Evolutionary conservation across 2,888 invertebrate species (phyloP).

Genomic region (Drosophila testacea): DNA sequence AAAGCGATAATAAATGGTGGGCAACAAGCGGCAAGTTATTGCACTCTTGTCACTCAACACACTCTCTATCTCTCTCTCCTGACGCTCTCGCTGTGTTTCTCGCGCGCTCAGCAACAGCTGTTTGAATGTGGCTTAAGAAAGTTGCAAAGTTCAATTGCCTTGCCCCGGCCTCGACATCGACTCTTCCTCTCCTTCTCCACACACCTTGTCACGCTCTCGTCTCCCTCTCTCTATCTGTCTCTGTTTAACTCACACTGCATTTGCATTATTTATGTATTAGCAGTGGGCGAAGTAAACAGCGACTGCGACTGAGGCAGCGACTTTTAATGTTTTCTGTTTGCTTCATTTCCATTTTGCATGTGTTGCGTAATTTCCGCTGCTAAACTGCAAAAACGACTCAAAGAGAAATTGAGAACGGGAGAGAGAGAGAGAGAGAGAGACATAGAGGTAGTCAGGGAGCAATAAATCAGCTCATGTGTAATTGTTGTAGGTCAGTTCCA

Average conservation of each 20-base stretch:
- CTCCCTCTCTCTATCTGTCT: slow-evolving; percentile 4
- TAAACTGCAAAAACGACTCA: slow-evolving; percentile 36
- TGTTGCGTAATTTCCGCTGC: slow-evolving; percentile 77
- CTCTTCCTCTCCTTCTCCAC: slow-evolving; percentile 7
- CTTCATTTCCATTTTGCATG: slow-evolving; percentile 70
- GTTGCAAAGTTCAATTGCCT: slow-evolving; percentile 80
- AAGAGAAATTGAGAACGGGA: neutral
- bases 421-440: neutral
- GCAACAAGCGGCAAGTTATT: slow-evolving; percentile 73
- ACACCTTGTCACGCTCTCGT: slow-evolving; percentile 20
- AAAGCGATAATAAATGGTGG: slow-evolving; percentile 78
- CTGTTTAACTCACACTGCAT: slow-evolving; percentile 45
- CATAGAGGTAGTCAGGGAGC: slow-evolving; percentile 45
- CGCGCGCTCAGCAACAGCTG: slow-evolving; percentile 63
- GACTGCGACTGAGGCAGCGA: slow-evolving; percentile 42
- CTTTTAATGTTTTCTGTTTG: slow-evolving; percentile 41
- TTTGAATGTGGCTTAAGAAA: slow-evolving; percentile 68
- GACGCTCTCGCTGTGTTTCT: slow-evolving; percentile 6
- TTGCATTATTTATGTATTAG: slow-evolving; percentile 76
- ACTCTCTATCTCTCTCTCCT: slow-evolving; percentile 7
- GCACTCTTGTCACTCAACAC: slow-evolving; percentile 61
- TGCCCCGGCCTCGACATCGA: slow-evolving; percentile 40
- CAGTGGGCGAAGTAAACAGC: slow-evolving; percentile 41
- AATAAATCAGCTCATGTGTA: slow-evolving; percentile 31
- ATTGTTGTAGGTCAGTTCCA: slow-evolving; percentile 61